These are phyloP conservation scores for Pachydiplax longipennis DNA, from an alignment of 2,888 invertebrate genomes.

Conservation along the genomic window DNA sequence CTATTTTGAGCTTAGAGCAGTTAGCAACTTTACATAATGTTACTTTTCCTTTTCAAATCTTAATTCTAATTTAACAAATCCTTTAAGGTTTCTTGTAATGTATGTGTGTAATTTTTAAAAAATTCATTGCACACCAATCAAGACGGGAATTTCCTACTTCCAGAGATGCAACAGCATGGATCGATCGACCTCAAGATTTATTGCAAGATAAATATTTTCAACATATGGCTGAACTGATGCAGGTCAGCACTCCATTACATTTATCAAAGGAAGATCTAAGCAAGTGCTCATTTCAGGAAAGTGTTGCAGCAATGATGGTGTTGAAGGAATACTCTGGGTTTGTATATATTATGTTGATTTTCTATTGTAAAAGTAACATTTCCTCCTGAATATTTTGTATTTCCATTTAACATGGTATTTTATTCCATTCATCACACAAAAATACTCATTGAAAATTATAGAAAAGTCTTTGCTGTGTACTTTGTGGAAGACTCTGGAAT, in stretches of 20 bases:
- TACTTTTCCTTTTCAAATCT: no score
- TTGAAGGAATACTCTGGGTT: conserved; percentile 19
- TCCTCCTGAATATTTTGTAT: neutral
- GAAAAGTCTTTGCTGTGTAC: conserved; percentile 39
- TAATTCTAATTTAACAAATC: no score
- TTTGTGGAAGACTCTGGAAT: neutral
- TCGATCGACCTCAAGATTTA: conserved; percentile 52
- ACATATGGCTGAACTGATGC: conserved; percentile 50
- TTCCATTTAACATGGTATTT: neutral
- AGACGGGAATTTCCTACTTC: neutral
- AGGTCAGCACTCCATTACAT: conserved; percentile 49
- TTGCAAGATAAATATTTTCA: conserved; percentile 51
- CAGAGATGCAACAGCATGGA: conserved; percentile 48
- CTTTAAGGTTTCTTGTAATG: no score
- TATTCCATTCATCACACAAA: neutral
- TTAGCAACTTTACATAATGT: no score
- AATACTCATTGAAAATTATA: neutral
- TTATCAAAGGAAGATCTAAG: conserved; percentile 32
- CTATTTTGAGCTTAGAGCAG: no score
- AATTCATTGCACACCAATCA: no score
- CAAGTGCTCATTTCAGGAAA: conserved; percentile 7
- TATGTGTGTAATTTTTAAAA: no score
- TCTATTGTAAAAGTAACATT: neutral
- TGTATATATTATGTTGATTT: neutral
- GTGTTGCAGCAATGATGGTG: neutral